Base-by-base conservation (phyloP, 1,140 invertebrate species). In the Brachionus asplanchnoidis region DNA sequence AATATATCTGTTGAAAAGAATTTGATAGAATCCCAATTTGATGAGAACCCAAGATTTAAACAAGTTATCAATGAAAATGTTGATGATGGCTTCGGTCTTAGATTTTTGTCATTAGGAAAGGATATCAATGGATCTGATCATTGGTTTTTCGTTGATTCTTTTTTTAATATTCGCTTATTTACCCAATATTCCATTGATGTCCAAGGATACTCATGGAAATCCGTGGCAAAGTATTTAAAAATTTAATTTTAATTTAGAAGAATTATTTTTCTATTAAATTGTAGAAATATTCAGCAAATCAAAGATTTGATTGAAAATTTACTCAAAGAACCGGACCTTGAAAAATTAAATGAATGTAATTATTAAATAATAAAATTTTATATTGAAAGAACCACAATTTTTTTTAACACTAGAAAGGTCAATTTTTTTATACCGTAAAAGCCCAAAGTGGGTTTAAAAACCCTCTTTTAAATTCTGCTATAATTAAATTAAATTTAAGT, bases 301-400 rank as follows among this genome's bases (percentile, higher is more conserved):
- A 46, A 17, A 46, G 53, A 68, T 65, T 65, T 82, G n/a, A 46
- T 82, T 36, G 79, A 82, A 26, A 26, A 82, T 42, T 82, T 82
- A 28, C 12, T 23, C 9, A 23, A 9, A 32, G 79, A 60, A 60
- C 53, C 79, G 36, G 11, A n/a, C 0, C 14, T 78, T 8, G 12
- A 78, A 46, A 78, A 78, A 46, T 78, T 78, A 28, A 28, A 78
- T 17, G 23, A 36, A 50, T 42, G 75, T 50, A 78, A 53, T n/a
- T 17, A 26, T 40, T 40, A 46, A 12, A 17, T 17, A 46, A 14
- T n/a, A 46, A 46, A 46, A 14, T 7, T 2, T 23, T 8, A 4
- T 44, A 3, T 40, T 73, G 8, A 36, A 73, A 42, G 28, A 73
- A 73, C 28, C n/a, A n/a, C n/a, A n/a, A n/a, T n/a, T n/a, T n/a